Base-by-base conservation (phyloP, 2,113 vertebrate species). In the Lonchura striata region DNA sequence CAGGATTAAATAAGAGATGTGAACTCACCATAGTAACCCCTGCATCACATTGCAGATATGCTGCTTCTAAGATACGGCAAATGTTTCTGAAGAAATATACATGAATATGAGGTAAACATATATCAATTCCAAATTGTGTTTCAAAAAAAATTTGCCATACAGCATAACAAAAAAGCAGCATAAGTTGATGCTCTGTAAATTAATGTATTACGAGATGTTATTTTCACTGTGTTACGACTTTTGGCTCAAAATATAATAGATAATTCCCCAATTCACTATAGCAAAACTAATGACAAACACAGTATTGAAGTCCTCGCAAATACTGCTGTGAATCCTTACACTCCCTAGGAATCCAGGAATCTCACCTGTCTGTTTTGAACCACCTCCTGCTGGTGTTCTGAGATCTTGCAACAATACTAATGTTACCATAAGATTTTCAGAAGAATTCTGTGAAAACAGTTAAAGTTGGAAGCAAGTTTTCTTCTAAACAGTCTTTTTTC, bases 21-120 rank as follows among this genome's bases (percentile, higher is more conserved):
- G 90, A 69, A 96, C 53, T 97, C 82, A 71, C 95, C 95, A 94
- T 95, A 76, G 95, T 91, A 98, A 97, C 94, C 71, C 74, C 42
- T 93, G 63, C 75, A 97, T 79, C 70, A 92, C 56, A 95, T 90
- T 86, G 53, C 60, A 66, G 76, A 88, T 96, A 95, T 68, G 70
- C 90, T 94, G 86, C 92, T 98, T 96, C 94, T 90, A 96, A 97
- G 94, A 96, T 91, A 97, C 80, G 9, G 66, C 24, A 33, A 91
- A 88, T 1, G 16, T 75, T 93, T 92, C 70, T 95, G 78, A 94
- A 92, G 87, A 92, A 97, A 96, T 49, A 82, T 57, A 81, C 37
- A 93, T 37, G 69, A 86, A 81, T 71, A 47, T 86, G 57, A 93
- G 91, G 71, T 92, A 94, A 89, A 96, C 59, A 89, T 13, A 31